Evolutionary conservation across 1,140 invertebrate species (phyloP).

Genomic region (Idris sp.): DNA sequence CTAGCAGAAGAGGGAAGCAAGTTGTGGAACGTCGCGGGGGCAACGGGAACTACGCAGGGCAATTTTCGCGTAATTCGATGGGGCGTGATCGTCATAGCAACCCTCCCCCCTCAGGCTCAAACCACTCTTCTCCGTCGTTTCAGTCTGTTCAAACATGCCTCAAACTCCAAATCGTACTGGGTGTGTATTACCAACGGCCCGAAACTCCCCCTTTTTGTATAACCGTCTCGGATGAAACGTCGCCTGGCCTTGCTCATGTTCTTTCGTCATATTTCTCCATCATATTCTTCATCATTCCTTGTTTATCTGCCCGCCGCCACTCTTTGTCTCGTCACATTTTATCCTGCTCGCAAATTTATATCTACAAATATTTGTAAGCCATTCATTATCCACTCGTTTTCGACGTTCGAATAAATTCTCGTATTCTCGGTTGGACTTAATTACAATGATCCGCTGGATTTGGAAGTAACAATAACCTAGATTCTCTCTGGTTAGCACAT

Average conservation of each 20-base stretch:
- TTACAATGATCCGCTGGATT: slow-evolving; percentile 49
- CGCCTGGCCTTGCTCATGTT: slow-evolving; percentile 35
- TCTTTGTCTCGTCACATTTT: slow-evolving; percentile 33
- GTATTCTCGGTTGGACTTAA: slow-evolving; percentile 17
- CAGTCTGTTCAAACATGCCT: slow-evolving; percentile 76
- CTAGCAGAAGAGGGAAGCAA: slow-evolving; percentile 59
- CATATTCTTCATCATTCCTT: slow-evolving; percentile 44
- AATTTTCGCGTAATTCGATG: slow-evolving; percentile 78
- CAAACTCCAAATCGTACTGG: slow-evolving; percentile 65
- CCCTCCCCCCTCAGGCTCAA: slow-evolving; percentile 63
- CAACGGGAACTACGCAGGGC: slow-evolving; percentile 70
- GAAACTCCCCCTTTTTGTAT: slow-evolving; percentile 39
- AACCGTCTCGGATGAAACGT: slow-evolving; percentile 51
- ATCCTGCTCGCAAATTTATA: slow-evolving; percentile 18
- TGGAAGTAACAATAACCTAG: slow-evolving; percentile 66
- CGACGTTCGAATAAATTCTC: slow-evolving; percentile 23
- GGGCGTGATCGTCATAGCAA: slow-evolving; percentile 78
- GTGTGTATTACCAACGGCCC: slow-evolving; percentile 47
- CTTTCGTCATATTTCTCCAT: slow-evolving; percentile 42
- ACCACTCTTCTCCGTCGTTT: slow-evolving; percentile 69
- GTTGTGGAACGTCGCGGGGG: slow-evolving; percentile 59
- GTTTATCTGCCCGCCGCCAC: slow-evolving; percentile 37
- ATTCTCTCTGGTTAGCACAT: slow-evolving; percentile 45
- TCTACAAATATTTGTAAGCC: slow-evolving; percentile 22
- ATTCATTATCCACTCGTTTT: slow-evolving; percentile 37